Evolutionary conservation across 1,140 invertebrate species (phyloP), one percentile per base, ranked within the genome.

Genomic region (Diorhabda carinulata): DNA sequence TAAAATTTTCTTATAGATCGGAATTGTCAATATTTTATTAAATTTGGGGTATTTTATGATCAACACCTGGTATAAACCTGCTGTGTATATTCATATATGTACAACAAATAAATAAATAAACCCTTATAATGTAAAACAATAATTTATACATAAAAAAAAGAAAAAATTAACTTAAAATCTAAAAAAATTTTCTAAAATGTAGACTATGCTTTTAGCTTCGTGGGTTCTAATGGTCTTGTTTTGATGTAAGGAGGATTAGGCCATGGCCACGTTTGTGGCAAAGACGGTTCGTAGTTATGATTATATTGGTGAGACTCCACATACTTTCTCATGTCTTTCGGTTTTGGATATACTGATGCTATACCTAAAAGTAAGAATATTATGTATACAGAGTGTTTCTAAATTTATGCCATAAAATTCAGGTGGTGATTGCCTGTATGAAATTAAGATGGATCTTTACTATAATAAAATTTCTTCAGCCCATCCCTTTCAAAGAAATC

Each of bases 321-420:
- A 80, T 91, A 92, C 72, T 87, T 82, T 58, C 86, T 80, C 76
- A 92, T 88, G 78, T 94, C 87, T 72, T 88, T 86, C 69, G 93
- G 93, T 81, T 95, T 89, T 0, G 93, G 93, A 81, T 95, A 95
- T 45, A 91, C 88, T 43, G 92, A 92, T 5, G 93, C 92, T 71
- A 93, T 84, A 77, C 91, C 92, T 92, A 79, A n/a, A 78, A 72
- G 64, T 40, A 52, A 52, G 25, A 25, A 25, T 25, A 25, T 25
- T 25, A 25, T 25, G 25, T 25, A 25, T 25, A 25, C 25, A 25
- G 25, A n/a, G n/a, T n/a, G n/a, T n/a, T n/a, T n/a, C n/a, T n/a
- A n/a, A n/a, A n/a, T n/a, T n/a, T n/a, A n/a, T n/a, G n/a, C n/a
- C n/a, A n/a, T n/a, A n/a, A n/a, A n/a, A n/a, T n/a, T n/a, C n/a